Percentiles rank a stretch among this genome's conserved stretches.
These are phyloP conservation scores for Oxyteleia sp. DNA, from an alignment of 2,888 invertebrate species.

Conservation along the genomic window DNA sequence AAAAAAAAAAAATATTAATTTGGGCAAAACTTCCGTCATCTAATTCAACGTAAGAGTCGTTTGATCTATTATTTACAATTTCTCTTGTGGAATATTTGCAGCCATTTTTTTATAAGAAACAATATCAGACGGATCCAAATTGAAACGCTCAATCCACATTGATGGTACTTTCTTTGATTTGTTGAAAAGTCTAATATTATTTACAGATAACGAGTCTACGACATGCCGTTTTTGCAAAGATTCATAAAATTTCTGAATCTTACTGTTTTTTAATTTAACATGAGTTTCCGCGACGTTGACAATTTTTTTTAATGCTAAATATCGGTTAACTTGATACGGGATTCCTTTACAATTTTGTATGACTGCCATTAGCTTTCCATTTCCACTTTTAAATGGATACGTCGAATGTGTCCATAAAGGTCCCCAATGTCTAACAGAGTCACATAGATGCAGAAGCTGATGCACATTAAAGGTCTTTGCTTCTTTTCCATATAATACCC, in stretches of 20 bases:
- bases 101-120: slow-evolving; percentile 16
- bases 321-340: slow-evolving; percentile 33
- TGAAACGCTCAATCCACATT: slow-evolving; percentile 11
- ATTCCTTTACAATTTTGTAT: slow-evolving; percentile 34
- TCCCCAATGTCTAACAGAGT: slow-evolving; percentile 13
- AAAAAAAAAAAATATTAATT: too few species aligned
- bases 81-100: slow-evolving; percentile 7
- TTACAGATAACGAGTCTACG: background rate
- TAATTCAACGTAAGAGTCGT: slow-evolving; percentile 22
- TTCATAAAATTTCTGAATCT: slow-evolving; percentile 18
- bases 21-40: slow-evolving; percentile 8
- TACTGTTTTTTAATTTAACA: background rate
- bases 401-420: slow-evolving; percentile 12
- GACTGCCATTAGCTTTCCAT: slow-evolving; percentile 29
- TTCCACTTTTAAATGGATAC: slow-evolving; percentile 24
- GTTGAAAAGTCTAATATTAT: slow-evolving; percentile 6
- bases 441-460: background rate
- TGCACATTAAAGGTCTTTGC: slow-evolving; percentile 8
- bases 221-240: slow-evolving; percentile 8
- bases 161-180: slow-evolving; percentile 6
- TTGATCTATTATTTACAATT: slow-evolving; percentile 25
- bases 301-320: slow-evolving; percentile 18
- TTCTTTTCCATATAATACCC: background rate
- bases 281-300: background rate
- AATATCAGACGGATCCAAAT: background rate